Evolutionary conservation across 23 tunicate species (phyloP).

Genomic region (Ciona savignyi): DNA sequence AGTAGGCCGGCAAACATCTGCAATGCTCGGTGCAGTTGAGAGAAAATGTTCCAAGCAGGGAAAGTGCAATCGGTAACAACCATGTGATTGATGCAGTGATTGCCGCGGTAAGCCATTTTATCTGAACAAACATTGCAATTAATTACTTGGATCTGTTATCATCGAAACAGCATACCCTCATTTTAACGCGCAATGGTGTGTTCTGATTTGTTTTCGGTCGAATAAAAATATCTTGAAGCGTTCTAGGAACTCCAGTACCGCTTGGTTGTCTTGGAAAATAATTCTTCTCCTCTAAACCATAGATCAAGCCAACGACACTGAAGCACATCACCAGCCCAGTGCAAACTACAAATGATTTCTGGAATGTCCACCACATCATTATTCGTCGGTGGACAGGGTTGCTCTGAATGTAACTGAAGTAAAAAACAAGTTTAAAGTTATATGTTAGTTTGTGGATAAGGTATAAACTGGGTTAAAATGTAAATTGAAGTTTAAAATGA

Average conservation of each 20-base stretch:
- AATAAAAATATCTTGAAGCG: no score
- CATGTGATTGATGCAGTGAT: no score
- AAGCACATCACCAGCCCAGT: background rate
- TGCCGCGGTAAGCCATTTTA: no score
- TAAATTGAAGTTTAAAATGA: no score
- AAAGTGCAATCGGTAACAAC: slow-evolving; percentile 15
- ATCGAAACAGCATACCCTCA: no score
- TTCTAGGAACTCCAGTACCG: no score
- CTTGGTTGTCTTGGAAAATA: slow-evolving; percentile 1
- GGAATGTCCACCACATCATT: background rate
- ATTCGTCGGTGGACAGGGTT: background rate
- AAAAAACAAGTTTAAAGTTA: background rate
- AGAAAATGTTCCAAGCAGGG: slow-evolving; percentile 1
- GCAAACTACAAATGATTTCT: background rate
- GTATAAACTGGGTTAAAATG: no score
- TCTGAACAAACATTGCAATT: no score
- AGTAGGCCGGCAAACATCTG: background rate
- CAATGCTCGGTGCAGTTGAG: background rate
- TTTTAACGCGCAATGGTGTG: no score
- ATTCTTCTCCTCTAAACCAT: background rate
- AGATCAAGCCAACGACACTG: background rate
- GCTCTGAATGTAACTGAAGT: background rate
- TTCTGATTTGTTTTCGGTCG: no score
- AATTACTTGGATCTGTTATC: no score
- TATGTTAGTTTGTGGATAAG: no score